Conservation (phyloP, 2,888 invertebrate genomes). For the Neoascia interrupta region DNA sequence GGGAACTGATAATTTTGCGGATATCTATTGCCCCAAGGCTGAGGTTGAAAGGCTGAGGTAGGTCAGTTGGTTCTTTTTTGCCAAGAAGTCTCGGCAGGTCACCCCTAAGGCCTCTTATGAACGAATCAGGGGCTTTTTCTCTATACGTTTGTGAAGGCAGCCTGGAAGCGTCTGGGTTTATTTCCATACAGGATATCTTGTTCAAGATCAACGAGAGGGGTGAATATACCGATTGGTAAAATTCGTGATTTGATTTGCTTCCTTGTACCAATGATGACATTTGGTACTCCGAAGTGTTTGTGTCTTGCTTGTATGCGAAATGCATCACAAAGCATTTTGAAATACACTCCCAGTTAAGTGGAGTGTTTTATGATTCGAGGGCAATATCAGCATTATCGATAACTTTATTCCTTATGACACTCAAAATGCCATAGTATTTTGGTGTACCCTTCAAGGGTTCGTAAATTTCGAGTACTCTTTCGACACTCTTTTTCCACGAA, state of each 20-base stretch:
- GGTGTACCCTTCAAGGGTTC: conserved; percentile 30
- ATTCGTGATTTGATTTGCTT: conserved; percentile 24
- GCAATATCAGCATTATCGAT: conserved; percentile 42
- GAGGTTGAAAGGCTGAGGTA: conserved; percentile 53
- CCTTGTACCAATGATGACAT: conserved; percentile 42
- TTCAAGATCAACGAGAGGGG: conserved; percentile 57
- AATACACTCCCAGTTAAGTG: conserved; percentile 42
- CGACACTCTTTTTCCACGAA: conserved; percentile 38
- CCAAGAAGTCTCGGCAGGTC: conserved; percentile 63
- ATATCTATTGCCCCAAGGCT: conserved; percentile 58
- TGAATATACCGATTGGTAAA: conserved; percentile 47
- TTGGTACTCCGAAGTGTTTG: conserved; percentile 52
- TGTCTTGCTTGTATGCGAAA: conserved; percentile 52
- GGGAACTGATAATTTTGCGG: too few relatives aligned
- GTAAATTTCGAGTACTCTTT: conserved; percentile 40
- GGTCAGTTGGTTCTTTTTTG: conserved; percentile 55
- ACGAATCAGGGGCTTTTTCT: conserved; percentile 65
- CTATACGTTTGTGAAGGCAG: conserved; percentile 45
- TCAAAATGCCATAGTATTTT: conserved; percentile 55
- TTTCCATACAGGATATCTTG: conserved; percentile 52
- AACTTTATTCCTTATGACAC: conserved; percentile 52
- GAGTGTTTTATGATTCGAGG: conserved; percentile 53
- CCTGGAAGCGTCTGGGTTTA: conserved; percentile 34
- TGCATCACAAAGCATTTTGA: conserved; percentile 40
- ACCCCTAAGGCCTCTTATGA: conserved; percentile 62